Evolutionary conservation across 2,113 vertebrate genomes (phyloP), one percentile per base, ranked within the genome.

Genomic region (Parus major): DNA sequence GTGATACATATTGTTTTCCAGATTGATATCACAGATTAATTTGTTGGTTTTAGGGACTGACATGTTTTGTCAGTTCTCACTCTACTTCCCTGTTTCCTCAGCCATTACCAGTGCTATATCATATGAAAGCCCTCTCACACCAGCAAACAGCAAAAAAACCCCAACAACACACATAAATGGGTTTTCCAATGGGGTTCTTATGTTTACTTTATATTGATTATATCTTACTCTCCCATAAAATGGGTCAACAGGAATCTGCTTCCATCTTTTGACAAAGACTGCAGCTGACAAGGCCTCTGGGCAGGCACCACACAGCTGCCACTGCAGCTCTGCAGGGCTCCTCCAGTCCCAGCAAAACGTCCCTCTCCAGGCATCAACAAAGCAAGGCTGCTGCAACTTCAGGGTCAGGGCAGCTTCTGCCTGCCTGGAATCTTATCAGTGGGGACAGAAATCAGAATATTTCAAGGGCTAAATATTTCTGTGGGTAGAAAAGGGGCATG

Each of bases 361-460:
- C 88, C 28, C 72, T 95, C 94, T 95, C 84, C 69, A 83, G 95
- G 94, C 93, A 96, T 97, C 92, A 90, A 95, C 94, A 95, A 90
- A 95, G 56, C 85, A 63, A 73, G 53, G 80, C 92, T 87, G 69
- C 91, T 80, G 56, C 71, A 83, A n/a, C 71, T 95, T 20, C 71
- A 71, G 82, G 83, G 90, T 29, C 27, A 91, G 93, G 84, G 64
- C 68, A 90, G 92, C 79, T 66, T 64, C 95, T 90, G 90, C 77
- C 60, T 78, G 88, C 86, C 92, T 90, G 82, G 12, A 64, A 90
- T 78, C 68, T 86, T 69, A 70, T 93, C 85, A 60, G 36, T 1
- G 0, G 44, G 82, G 93, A 90, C 93, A 95, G 88, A 87, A 92
- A 95, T 93, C 36, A 86, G 46, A 88, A 21, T 90, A 42, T 80